phyloP scores from a whole-genome alignment of 2,113 vertebrate species.

The Elgaria multicarinata region DNA sequence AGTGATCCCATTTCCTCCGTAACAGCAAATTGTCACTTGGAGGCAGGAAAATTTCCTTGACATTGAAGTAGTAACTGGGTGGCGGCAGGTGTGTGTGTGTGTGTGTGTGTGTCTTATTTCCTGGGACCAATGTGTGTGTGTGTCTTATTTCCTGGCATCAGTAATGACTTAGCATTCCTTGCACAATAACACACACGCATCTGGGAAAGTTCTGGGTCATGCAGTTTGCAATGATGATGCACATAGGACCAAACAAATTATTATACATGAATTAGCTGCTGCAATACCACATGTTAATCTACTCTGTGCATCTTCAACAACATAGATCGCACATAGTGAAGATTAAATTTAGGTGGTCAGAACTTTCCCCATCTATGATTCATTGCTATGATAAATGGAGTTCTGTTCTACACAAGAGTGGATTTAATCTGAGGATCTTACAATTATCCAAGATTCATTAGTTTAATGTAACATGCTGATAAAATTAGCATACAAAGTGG shows the following conservation, averaged over 20 bases:
- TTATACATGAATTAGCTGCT: not conserved
- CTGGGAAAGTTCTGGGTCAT: conserved; percentile 2
- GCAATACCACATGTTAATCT: not conserved
- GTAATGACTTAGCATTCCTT: not conserved
- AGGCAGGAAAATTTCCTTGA: not conserved
- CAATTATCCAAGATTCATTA: conserved; percentile 45
- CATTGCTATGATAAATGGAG: conserved; percentile 20
- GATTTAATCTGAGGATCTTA: conserved; percentile 38
- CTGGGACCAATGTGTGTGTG: no score
- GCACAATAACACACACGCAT: not conserved
- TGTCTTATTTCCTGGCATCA: not conserved
- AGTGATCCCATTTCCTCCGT: not conserved
- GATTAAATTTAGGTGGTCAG: conserved; percentile 9
- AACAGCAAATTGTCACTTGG: not conserved
- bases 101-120: no score
- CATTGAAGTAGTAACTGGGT: not conserved
- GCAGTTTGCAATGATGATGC: not conserved
- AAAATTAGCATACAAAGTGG: conserved; percentile 47
- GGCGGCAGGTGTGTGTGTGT: no score
- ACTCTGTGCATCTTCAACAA: not conserved
- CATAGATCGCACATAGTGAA: not conserved
- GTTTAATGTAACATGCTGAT: conserved; percentile 43
- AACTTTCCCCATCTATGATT: conserved; percentile 14
- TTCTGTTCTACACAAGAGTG: conserved; percentile 27
- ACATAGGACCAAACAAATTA: not conserved